Conservation (phyloP, 2,113 vertebrate species). For the Martes martes region DNA sequence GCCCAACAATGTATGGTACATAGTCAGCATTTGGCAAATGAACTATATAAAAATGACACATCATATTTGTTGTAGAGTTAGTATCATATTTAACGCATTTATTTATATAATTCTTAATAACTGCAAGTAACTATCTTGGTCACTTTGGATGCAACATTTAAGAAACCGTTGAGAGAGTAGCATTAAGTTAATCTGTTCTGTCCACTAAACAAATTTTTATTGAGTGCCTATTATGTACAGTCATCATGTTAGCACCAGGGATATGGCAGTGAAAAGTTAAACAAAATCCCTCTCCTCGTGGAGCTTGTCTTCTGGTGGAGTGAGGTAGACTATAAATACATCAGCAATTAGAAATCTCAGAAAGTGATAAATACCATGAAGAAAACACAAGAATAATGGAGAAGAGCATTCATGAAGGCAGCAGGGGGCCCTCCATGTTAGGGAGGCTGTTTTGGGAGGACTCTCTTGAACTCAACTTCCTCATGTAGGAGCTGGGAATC, state of each 20-base stretch:
- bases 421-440: fast-evolving
- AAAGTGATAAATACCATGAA: not conserved
- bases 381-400: not conserved
- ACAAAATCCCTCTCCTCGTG: not conserved
- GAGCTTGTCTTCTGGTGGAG: not conserved
- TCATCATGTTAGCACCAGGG: not conserved
- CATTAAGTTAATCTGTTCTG: not conserved
- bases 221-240: not conserved
- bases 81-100: not conserved
- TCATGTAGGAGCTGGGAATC: not conserved
- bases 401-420: not conserved
- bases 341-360: not conserved
- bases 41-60: not conserved
- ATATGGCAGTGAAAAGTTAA: not conserved
- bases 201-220: not conserved
- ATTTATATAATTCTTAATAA: not conserved
- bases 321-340: not conserved
- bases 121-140: not conserved
- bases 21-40: not conserved
- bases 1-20: not conserved
- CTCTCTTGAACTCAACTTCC: not conserved
- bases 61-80: not conserved
- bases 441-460: not conserved
- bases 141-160: not conserved
- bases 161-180: not conserved